phyloP scores from a whole-genome alignment of 2,888 invertebrate genomes.

The Camptogramma bilineatum region DNA sequence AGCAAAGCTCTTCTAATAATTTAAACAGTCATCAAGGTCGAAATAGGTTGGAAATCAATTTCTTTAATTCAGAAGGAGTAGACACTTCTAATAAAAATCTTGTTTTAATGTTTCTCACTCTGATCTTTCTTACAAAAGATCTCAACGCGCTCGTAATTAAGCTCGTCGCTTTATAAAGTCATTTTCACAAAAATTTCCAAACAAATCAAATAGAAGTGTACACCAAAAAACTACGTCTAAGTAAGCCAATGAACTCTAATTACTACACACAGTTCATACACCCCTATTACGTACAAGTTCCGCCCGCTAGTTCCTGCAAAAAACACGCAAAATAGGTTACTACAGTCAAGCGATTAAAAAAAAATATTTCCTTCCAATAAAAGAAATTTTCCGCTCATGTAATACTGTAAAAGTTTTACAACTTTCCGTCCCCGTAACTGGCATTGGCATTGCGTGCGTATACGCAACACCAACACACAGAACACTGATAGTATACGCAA shows the following conservation, averaged over 20 bases:
- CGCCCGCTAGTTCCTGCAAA: slow-evolving; percentile 26
- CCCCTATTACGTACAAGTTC: slow-evolving; percentile 30
- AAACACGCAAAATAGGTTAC: slow-evolving; percentile 37
- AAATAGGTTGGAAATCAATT: no score
- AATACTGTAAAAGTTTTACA: slow-evolving; percentile 52
- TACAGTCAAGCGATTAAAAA: slow-evolving; percentile 44
- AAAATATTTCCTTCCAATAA: slow-evolving; percentile 57
- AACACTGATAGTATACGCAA: slow-evolving; percentile 33
- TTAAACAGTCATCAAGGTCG: no score
- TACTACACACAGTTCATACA: slow-evolving; percentile 32
- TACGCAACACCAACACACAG: slow-evolving; percentile 75
- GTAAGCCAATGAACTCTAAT: slow-evolving; percentile 32
- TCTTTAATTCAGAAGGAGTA: neutral
- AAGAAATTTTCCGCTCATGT: slow-evolving; percentile 75
- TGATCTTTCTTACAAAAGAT: neutral
- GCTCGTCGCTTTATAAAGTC: neutral
- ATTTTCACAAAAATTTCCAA: neutral
- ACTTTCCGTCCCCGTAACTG: slow-evolving; percentile 78
- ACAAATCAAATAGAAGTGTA: neutral
- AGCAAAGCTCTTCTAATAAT: no score
- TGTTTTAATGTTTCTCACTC: neutral
- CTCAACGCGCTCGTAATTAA: neutral
- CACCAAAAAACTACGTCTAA: neutral
- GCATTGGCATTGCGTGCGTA: slow-evolving; percentile 83
- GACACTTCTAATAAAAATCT: neutral